phyloP scores from a whole-genome alignment of 2,797 vertebrate genomes.

The Xenopus petersii region DNA sequence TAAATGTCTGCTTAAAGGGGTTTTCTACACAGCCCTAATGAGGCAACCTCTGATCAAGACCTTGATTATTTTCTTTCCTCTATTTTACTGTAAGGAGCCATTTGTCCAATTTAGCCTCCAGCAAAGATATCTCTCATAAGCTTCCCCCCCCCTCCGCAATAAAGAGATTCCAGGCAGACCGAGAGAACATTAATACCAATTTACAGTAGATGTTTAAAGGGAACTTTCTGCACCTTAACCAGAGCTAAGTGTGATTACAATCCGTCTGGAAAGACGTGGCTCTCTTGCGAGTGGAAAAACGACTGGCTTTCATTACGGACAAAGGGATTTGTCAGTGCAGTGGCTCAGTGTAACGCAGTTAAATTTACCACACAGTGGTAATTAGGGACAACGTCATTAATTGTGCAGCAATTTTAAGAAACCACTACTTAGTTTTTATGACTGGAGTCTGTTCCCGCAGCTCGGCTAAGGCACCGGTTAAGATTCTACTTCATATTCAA shows the following conservation, averaged over 20 bases:
- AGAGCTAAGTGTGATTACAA: neutral
- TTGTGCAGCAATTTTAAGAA: slow-evolving; percentile 11
- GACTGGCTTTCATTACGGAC: slow-evolving; percentile 17
- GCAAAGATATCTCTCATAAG: neutral
- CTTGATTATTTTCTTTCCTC: neutral
- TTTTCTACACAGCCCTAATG: no score
- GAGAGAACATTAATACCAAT: neutral
- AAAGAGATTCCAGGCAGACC: neutral
- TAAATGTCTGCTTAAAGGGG: no score
- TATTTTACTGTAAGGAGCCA: neutral
- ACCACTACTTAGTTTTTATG: slow-evolving; percentile 24
- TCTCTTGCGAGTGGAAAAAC: slow-evolving; percentile 11
- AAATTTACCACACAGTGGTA: slow-evolving; percentile 19
- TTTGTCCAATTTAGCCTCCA: neutral
- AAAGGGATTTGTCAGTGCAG: slow-evolving; percentile 1
- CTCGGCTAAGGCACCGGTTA: slow-evolving; percentile 6
- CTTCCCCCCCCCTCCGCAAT: neutral
- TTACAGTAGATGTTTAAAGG: neutral
- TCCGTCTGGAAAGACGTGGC: neutral
- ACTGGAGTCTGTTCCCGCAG: slow-evolving; percentile 2
- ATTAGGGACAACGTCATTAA: slow-evolving; percentile 8
- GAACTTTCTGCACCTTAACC: neutral
- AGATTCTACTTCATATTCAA: slow-evolving; percentile 20
- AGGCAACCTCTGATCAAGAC: no score
- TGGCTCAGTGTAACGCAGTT: slow-evolving; percentile 13